Evolutionary conservation across 2,888 invertebrate species (phyloP).

Genomic region (Conomelus anceps): DNA sequence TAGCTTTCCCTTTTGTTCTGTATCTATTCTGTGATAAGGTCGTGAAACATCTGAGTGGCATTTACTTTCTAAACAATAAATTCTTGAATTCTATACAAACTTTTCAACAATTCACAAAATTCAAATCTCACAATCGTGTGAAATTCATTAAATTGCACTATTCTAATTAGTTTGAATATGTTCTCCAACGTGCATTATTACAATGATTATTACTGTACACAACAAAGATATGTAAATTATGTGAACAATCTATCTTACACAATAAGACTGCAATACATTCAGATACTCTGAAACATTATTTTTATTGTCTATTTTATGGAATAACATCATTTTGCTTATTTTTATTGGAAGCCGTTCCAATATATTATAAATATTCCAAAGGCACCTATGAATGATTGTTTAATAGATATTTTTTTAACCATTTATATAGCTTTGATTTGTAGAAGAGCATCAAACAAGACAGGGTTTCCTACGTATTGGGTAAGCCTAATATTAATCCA

Average conservation of each 20-base stretch:
- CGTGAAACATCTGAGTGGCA: no score
- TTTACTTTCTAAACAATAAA: no score
- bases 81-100: no score
- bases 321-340: neutral
- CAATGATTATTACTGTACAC: neutral
- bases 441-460: neutral
- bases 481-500: no score
- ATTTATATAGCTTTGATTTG: neutral
- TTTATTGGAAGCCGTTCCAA: neutral
- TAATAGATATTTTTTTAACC: neutral
- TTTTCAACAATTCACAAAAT: neutral
- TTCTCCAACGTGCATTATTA: neutral
- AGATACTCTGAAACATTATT: neutral
- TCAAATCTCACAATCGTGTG: no score
- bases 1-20: no score
- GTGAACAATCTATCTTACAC: neutral
- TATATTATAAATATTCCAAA: neutral
- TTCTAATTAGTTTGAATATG: neutral
- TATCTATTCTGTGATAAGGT: no score
- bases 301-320: neutral
- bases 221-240: neutral
- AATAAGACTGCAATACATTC: neutral
- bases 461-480: no score
- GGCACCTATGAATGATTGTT: neutral
- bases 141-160: no score